These are phyloP conservation scores for Sepiola atlantica DNA, from an alignment of 2,888 invertebrate genomes.

Conservation along the genomic window DNA sequence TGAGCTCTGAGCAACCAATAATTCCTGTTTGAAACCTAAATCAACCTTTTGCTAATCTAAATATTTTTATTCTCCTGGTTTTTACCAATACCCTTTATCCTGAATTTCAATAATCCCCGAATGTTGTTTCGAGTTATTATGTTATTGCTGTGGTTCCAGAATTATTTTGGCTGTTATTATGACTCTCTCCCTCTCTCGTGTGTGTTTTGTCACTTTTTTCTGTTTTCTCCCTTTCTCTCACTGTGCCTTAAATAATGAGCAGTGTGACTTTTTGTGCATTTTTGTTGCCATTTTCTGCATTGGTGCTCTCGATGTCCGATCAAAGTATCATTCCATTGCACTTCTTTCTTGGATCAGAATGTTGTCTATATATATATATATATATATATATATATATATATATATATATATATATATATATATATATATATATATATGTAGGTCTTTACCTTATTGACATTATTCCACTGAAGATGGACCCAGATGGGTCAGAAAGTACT, in stretches of 20 bases:
- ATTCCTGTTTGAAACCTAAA: background rate
- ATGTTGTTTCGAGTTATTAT: background rate
- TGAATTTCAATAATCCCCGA: background rate
- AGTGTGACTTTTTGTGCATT: too few relatives aligned
- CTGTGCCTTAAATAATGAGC: background rate
- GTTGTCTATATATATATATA: too few relatives aligned
- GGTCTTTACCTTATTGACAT: too few relatives aligned
- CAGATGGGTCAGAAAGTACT: too few relatives aligned
- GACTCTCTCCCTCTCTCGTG: background rate
- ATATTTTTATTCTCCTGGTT: background rate
- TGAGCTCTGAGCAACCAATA: slow-evolving; percentile 32
- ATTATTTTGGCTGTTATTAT: background rate
- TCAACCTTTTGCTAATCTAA: background rate
- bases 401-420: too few relatives aligned
- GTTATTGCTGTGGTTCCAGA: background rate
- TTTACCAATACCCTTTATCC: slow-evolving; percentile 15
- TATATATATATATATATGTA: too few relatives aligned
- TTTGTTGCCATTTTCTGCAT: too few relatives aligned
- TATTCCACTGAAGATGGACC: too few relatives aligned
- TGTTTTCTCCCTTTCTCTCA: background rate
- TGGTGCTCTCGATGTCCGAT: too few relatives aligned
- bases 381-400: too few relatives aligned
- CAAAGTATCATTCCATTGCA: too few relatives aligned
- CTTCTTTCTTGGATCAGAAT: too few relatives aligned
- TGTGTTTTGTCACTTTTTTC: background rate